phyloP scores from a whole-genome alignment of 2,113 vertebrate species.

The Electrona antarctica region DNA sequence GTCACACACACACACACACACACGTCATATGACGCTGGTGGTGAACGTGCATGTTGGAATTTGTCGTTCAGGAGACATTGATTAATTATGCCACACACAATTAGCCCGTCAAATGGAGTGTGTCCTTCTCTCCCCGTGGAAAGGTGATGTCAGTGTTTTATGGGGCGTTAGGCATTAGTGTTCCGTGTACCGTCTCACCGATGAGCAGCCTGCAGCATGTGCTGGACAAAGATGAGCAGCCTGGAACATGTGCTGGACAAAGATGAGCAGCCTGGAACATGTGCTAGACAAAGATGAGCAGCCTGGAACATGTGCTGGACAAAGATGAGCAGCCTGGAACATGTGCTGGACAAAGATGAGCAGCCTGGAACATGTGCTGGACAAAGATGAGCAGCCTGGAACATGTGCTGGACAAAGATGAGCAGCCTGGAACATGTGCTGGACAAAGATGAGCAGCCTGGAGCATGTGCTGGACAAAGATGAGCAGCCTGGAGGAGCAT shows the following conservation, averaged over 20 bases:
- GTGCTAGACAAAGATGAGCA: constrained; percentile 44
- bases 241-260: constrained; percentile 38
- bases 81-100: constrained; percentile 83
- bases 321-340: constrained; percentile 51
- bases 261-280: constrained; percentile 50
- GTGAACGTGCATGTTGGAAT: constrained; percentile 60
- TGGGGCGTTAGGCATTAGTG: constrained; percentile 73
- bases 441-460: constrained; percentile 54
- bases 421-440: constrained; percentile 44
- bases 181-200: constrained; percentile 66
- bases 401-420: constrained; percentile 43
- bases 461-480: constrained; percentile 41
- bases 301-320: constrained; percentile 44
- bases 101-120: constrained; percentile 81
- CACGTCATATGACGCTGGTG: constrained; percentile 51
- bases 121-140: constrained; percentile 78
- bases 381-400: constrained; percentile 53
- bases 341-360: constrained; percentile 44
- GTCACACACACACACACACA: constrained; percentile 4
- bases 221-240: constrained; percentile 46
- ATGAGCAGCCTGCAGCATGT: constrained; percentile 50
- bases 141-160: constrained; percentile 80
- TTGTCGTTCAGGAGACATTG: constrained; percentile 76
- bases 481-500: constrained; percentile 47
- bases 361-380: constrained; percentile 45